Evolutionary conservation across 2,888 invertebrate species (phyloP).

Genomic region (Phorcus lineatus): DNA sequence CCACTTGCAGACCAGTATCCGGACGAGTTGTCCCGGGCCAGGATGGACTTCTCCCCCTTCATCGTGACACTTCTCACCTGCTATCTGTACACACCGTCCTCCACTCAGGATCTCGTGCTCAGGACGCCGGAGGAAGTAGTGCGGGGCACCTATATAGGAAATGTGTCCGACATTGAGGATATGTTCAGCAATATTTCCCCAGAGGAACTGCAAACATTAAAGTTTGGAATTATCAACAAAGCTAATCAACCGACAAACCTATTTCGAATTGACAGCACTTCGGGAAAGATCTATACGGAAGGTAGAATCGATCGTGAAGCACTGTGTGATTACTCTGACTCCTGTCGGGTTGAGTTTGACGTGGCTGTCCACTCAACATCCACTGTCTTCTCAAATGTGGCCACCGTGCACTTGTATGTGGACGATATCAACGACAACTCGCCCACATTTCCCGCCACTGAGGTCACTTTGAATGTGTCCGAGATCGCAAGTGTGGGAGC

Average conservation of each 20-base stretch:
- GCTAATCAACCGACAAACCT: constrained; percentile 50
- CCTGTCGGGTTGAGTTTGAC: constrained; percentile 51
- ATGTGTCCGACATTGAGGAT: constrained; percentile 49
- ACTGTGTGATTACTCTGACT: constrained; percentile 44
- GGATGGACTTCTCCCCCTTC: background rate
- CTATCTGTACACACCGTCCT: background rate
- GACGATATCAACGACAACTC: constrained; percentile 63
- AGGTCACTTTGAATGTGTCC: constrained; percentile 42
- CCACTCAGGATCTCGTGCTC: constrained; percentile 37
- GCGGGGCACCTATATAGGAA: constrained; percentile 48
- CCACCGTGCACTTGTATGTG: constrained; percentile 54
- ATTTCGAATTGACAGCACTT: constrained; percentile 50
- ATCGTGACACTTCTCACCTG: background rate
- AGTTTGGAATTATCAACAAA: constrained; percentile 55
- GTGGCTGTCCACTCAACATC: constrained; percentile 54
- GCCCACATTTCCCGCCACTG: constrained; percentile 52
- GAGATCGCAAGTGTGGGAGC: constrained; percentile 45
- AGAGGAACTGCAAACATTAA: constrained; percentile 50
- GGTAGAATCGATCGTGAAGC: constrained; percentile 50
- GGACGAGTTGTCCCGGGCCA: background rate
- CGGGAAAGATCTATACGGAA: constrained; percentile 48
- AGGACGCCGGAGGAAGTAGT: constrained; percentile 49
- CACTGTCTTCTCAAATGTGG: constrained; percentile 56
- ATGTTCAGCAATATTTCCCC: constrained; percentile 47
- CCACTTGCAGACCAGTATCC: no score